A percentile compares a stretch with the other conserved stretches of the same genome.
Evolutionary conservation across 92 coral and sea anemone genomes (phyloP).

Genomic region (Phenganax marumi): DNA sequence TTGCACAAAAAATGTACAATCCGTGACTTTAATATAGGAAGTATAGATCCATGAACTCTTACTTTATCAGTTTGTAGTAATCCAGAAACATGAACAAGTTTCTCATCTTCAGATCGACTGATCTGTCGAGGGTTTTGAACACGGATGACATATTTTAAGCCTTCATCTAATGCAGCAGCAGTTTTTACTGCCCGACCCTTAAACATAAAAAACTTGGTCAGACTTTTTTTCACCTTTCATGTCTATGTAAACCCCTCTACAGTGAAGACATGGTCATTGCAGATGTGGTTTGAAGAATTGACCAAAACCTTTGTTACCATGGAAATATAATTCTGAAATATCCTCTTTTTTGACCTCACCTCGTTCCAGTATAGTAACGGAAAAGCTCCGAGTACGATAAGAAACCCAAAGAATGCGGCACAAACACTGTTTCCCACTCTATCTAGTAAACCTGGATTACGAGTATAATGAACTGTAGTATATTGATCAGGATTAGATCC

Average conservation of each 20-base stretch:
- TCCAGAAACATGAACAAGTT: constrained; percentile 75
- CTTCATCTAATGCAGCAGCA: constrained; percentile 86
- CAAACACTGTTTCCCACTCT: constrained; percentile 72
- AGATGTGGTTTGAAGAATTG: background rate
- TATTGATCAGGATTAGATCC: constrained; percentile 62
- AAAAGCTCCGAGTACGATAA: constrained; percentile 73
- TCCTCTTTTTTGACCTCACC: constrained; percentile 44
- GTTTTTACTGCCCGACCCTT: constrained; percentile 98
- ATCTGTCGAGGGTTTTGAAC: constrained; percentile 61
- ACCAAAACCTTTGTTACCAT: too few relatives aligned
- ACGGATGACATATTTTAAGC: constrained; percentile 70
- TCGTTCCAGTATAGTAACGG: constrained; percentile 93
- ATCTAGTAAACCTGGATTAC: constrained; percentile 77
- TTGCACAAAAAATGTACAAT: background rate
- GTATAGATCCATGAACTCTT: constrained; percentile 1
- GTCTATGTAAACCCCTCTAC: background rate
- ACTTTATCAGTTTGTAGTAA: constrained; percentile 76
- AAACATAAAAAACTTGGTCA: background rate
- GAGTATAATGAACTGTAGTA: constrained; percentile 70
- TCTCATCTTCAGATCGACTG: constrained; percentile 56
- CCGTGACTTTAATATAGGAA: background rate
- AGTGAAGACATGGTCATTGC: background rate
- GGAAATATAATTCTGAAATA: too few relatives aligned
- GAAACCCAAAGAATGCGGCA: constrained; percentile 76
- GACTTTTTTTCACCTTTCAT: background rate